Percentiles rank a stretch among this genome's conserved stretches.
Conservation (phyloP, 2,888 invertebrate species). For the Nymphalis polychloros region DNA sequence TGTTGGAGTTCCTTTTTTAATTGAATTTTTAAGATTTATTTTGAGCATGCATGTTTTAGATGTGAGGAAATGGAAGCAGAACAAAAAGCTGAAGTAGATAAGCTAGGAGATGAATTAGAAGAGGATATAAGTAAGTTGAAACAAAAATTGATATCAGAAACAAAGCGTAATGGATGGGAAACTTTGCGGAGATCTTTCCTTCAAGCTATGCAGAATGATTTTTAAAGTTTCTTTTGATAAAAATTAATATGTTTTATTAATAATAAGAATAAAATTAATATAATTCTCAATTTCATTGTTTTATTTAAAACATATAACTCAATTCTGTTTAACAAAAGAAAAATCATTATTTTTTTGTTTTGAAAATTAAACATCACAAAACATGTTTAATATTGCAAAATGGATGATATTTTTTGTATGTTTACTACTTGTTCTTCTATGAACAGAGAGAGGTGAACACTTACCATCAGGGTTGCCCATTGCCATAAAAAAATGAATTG, state of each 20-base stretch:
- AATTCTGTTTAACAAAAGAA: too few relatives aligned
- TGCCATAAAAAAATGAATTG: too few relatives aligned
- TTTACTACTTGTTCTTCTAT: too few relatives aligned
- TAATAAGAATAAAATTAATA: not conserved
- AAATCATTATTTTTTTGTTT: too few relatives aligned
- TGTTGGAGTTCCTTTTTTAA: not conserved
- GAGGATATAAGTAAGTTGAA: slow-evolving; percentile 64
- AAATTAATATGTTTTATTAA: not conserved
- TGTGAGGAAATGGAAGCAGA: slow-evolving; percentile 61
- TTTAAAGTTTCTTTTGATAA: slow-evolving; percentile 44
- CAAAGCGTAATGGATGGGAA: slow-evolving; percentile 66
- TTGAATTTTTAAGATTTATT: not conserved
- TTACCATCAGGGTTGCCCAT: too few relatives aligned
- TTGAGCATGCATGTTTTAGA: slow-evolving; percentile 44
- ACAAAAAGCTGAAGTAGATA: slow-evolving; percentile 58
- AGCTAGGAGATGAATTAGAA: slow-evolving; percentile 63
- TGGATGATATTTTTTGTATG: too few relatives aligned
- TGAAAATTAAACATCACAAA: too few relatives aligned
- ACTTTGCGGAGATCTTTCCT: slow-evolving; percentile 61
- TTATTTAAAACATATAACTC: not conserved
- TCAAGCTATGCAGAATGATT: slow-evolving; percentile 68
- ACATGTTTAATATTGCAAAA: too few relatives aligned
- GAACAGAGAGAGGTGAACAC: too few relatives aligned
- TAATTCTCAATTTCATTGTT: not conserved
- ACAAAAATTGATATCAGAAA: slow-evolving; percentile 64